These are phyloP conservation scores for Muscicapa comitata DNA, from an alignment of 2,797 vertebrate species.

Conservation along the genomic window DNA sequence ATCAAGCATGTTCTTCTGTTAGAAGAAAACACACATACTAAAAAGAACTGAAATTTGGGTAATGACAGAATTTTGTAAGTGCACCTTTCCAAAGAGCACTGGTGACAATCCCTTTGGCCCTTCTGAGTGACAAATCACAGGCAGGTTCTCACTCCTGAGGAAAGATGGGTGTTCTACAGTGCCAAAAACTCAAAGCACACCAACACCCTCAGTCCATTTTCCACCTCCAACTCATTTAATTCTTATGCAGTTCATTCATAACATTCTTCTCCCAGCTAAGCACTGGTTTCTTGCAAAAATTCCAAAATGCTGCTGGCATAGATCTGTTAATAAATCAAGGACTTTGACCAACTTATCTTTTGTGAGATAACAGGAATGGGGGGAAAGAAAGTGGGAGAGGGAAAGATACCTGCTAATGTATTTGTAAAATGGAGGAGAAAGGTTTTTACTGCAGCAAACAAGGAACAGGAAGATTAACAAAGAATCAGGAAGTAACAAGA, in stretches of 20 bases:
- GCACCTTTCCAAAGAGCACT: not conserved
- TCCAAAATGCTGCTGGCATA: not conserved
- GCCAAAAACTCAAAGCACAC: not conserved
- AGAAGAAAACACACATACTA: not conserved
- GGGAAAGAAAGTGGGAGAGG: not conserved
- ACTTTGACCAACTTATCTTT: not conserved
- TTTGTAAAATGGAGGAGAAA: not conserved
- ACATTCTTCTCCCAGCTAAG: not conserved
- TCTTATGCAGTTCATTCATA: not conserved
- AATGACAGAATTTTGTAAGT: not conserved
- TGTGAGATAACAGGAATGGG: not conserved
- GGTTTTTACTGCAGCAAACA: not conserved
- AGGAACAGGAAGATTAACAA: not conserved
- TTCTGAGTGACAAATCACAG: not conserved
- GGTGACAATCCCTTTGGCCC: not conserved
- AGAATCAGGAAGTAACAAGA: constrained; percentile 23
- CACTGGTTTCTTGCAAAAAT: not conserved
- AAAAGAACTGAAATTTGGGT: not conserved
- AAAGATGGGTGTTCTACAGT: not conserved
- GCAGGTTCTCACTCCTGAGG: not conserved
- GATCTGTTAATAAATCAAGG: not conserved
- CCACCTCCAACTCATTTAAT: not conserved
- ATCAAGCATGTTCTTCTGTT: not conserved
- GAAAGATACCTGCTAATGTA: not conserved
- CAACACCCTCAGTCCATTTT: not conserved